Base-by-base conservation (phyloP, 1,140 invertebrate species). In the Pogonus chalceus region DNA sequence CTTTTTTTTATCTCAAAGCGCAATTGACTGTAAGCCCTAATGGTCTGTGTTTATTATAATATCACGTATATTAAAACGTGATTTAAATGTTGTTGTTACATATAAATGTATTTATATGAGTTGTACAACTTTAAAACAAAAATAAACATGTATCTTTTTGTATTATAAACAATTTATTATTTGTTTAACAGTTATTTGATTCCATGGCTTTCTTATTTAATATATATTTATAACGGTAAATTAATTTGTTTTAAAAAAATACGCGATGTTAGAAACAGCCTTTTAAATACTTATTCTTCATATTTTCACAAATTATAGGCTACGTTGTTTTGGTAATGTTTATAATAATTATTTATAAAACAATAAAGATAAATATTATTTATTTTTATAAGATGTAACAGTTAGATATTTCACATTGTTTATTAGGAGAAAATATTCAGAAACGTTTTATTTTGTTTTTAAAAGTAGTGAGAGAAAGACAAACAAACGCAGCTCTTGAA, bases 111-210 rank as follows among this genome's bases (percentile, higher is more conserved):
- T 43, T 18, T 43, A 43, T 43, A 43, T 43, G 18, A 43, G 37
- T 43, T 43, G 37, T 43, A 43, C 18, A 43, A 43, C 37, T 43
- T 43, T 43, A 7, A 43, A n/a, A n/a, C n/a, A n/a, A n/a, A n/a
- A n/a, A 18, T 9, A 16, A 43, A 43, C 37, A 43, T 43, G 37
- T 43, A 43, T 43, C 37, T 10, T 43, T 43, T 43, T 43, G 18
- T 43, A 43, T 43, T 43, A 43, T 16, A 43, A n/a, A n/a, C n/a
- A n/a, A n/a, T n/a, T n/a, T n/a, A n/a, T n/a, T n/a, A n/a, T n/a
- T n/a, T n/a, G n/a, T n/a, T n/a, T n/a, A n/a, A n/a, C n/a, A n/a
- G n/a, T n/a, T n/a, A n/a, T n/a, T n/a, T n/a, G n/a, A n/a, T n/a
- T n/a, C n/a, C n/a, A n/a, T n/a, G n/a, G n/a, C n/a, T n/a, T n/a